Evolutionary conservation across 1,140 invertebrate species (phyloP), one percentile per base, ranked within the genome.

Genomic region (Magallana ariakensis): DNA sequence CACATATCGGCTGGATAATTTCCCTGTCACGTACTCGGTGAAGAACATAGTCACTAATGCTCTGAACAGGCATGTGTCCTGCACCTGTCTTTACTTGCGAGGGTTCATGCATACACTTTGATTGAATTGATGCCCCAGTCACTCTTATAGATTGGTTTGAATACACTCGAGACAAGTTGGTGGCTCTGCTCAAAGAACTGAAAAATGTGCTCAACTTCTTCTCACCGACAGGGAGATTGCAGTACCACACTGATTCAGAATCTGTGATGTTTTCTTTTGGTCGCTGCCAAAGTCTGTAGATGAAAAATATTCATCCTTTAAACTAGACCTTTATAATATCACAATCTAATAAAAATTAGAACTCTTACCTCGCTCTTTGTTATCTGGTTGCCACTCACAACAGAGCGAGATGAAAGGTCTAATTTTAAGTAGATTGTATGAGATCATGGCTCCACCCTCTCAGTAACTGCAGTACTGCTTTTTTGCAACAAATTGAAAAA

Each of bases 121-220:
- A 46, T 46, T 46, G 33, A 46, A 81, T 46, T 13, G 87, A 56
- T 3, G 66, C 54, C 10, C 62, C 58, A 5, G 87, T 88, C 26
- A 54, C 58, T 66, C 84, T 53, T 16, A 88, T 86, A 26, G 84
- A 88, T 75, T 88, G 87, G 26, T 88, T 88, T 13, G 84, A 85
- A 19, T 88, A 88, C 4, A 54, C 75, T 56, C 70, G n/a, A 46
- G 84, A 83, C 19, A 88, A 57, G 5, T 26, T 33, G 19, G 83
- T 80, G 13, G 5, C 19, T 22, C 57, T 81, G 33, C 84, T 88
- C 13, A 88, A 11, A 15, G 16, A 15, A 11, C 22, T 33, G 60
- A 86, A 83, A 57, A 88, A 88, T 22, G 66, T 9, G 0, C 55
- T 81, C 7, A 87, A 57, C 11, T 22, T 84, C 16, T 87, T 83